Conservation (phyloP, 2,888 invertebrate genomes). For the Baccha elongata region DNA sequence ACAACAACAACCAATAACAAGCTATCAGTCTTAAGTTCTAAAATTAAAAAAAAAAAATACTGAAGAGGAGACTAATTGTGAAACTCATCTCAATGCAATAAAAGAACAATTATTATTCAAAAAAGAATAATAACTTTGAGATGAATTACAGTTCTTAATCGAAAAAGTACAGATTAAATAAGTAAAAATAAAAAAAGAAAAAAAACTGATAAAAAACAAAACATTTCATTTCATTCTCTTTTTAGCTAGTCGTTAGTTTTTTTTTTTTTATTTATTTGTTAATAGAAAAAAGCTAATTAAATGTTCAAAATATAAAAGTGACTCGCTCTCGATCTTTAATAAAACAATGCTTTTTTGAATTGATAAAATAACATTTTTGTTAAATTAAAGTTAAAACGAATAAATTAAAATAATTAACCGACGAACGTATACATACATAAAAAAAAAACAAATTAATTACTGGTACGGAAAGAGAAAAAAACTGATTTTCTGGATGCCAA, state of each 20-base stretch:
- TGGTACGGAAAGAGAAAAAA: too few relatives aligned
- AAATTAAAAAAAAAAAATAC: constrained; percentile 55
- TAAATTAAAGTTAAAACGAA: constrained; percentile 11
- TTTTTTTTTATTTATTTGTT: constrained; percentile 35
- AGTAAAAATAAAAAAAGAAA: constrained; percentile 68
- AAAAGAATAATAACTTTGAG: constrained; percentile 45
- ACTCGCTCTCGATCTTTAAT: constrained; percentile 66
- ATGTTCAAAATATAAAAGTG: constrained; percentile 51
- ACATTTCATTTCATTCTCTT: constrained; percentile 59
- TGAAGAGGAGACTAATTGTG: constrained; percentile 51
- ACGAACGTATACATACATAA: constrained; percentile 55
- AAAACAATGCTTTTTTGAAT: constrained; percentile 54
- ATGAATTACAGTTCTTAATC: constrained; percentile 69
- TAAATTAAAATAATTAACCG: constrained; percentile 55
- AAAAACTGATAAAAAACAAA: constrained; percentile 54
- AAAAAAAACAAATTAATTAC: constrained; percentile 21
- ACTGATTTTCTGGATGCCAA: too few relatives aligned
- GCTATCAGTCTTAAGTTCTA: constrained; percentile 70
- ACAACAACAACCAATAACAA: too few relatives aligned
- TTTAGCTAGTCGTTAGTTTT: constrained; percentile 43
- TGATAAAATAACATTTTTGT: constrained; percentile 43
- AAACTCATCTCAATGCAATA: constrained; percentile 55
- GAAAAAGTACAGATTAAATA: constrained; percentile 72
- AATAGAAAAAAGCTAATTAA: constrained; percentile 37
- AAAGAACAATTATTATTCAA: background rate